Evolutionary conservation across 1,140 invertebrate genomes (phyloP), one percentile per base, ranked within the genome.

Genomic region (Pachypsylla venusta): DNA sequence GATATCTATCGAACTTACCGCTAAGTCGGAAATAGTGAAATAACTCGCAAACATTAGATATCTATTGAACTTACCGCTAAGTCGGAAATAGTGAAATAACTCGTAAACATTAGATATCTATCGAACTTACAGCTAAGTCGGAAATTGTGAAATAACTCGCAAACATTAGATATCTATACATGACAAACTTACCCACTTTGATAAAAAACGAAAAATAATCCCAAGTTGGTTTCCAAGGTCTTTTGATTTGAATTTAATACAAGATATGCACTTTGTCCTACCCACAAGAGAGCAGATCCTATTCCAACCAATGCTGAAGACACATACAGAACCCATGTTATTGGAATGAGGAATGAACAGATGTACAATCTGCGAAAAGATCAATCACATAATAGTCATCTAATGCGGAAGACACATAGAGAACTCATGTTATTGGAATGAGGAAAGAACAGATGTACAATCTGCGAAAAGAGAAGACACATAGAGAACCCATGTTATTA

Each of bases 171-270:
- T 35, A 35, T 35, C 30, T 35, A 7, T 7, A 35, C n/a, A 35
- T 35, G 30, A 35, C n/a, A 10, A 58, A 69, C 61, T 68, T 71
- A 87, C 85, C 85, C 91, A 65, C 80, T 83, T 70, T 97, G 93
- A 40, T 96, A 76, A 69, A 98, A 81, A 0, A 92, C 92, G 93
- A 93, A 98, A 69, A 98, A 98, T n/a, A 98, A 76, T 19, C 93
- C 92, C 22, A 89, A 90, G 71, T 97, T 95, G 64, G 91, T 79
- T 1, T 87, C 84, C 68, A 97, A 93, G 0, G 89, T 96, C 1
- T 81, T 78, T 0, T 79, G 70, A 63, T 86, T 81, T 57, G 91
- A 95, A 75, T 94, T 95, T 2, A 92, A 75, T 0, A 93, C 92
- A 10, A 98, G 75, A 70, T 93, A 96, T 67, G 87, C 92, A 5